phyloP scores from a whole-genome alignment of 64 coral and sea anemone genomes.

The Porites australiensis region DNA sequence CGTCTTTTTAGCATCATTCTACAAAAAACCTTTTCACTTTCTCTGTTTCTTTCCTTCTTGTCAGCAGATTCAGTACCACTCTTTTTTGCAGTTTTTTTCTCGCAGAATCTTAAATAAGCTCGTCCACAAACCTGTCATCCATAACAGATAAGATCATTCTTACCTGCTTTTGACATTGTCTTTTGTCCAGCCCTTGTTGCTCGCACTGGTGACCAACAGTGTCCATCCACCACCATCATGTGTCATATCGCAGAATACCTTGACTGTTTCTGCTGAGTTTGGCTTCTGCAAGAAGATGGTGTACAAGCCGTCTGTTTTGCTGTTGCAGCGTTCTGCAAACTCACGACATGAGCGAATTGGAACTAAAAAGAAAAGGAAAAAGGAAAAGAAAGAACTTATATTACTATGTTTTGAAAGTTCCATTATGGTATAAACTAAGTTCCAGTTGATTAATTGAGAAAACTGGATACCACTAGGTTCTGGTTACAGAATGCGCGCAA shows the following conservation, averaged over 20 bases:
- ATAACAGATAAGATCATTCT: not conserved
- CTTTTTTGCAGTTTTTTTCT: too few species aligned
- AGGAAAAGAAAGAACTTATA: not conserved
- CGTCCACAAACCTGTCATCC: too few species aligned
- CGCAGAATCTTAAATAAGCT: too few species aligned
- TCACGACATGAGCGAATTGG: slow-evolving; percentile 94
- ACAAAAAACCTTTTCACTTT: too few species aligned
- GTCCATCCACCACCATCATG: slow-evolving; percentile 87
- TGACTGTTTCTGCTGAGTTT: slow-evolving; percentile 74
- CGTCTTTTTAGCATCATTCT: too few species aligned
- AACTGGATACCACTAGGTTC: too few species aligned
- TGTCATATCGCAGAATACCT: slow-evolving; percentile 96
- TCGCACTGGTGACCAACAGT: slow-evolving; percentile 80
- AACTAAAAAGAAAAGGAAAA: slow-evolving; percentile 52
- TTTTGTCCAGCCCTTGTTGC: slow-evolving; percentile 76
- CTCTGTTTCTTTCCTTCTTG: too few species aligned
- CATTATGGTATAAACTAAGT: not conserved
- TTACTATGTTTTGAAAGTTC: not conserved
- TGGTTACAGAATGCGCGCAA: too few species aligned
- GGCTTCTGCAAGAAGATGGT: slow-evolving; percentile 79
- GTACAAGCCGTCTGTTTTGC: slow-evolving; percentile 85
- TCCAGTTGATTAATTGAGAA: too few species aligned
- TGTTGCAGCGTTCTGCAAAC: slow-evolving; percentile 89
- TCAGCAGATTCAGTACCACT: too few species aligned
- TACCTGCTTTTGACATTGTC: slow-evolving; percentile 73